Base-by-base conservation (phyloP, 2,888 invertebrate species). In the Terebella lapidaria region DNA sequence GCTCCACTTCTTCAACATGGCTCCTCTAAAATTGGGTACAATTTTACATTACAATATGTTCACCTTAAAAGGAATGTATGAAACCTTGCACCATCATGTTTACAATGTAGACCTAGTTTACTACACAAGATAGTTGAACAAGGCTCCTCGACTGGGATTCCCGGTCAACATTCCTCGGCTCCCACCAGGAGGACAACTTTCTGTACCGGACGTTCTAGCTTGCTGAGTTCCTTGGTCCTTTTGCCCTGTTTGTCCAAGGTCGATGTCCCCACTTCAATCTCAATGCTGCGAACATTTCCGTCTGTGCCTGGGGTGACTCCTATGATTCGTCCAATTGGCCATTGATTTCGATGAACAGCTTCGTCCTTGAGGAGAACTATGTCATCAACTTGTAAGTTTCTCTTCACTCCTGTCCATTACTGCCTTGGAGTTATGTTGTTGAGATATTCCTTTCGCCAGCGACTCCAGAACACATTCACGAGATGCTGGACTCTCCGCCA, bases 391-490 rank as follows among this genome's bases (percentile, higher is more conserved):
- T 35, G 10, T 18, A 35, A 18, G 35, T 35, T 35, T 35, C 35
- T 10, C 10, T 35, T 10, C 10, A 18, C 10, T 10, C 35, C 10
- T 15, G 35, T 35, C 35, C 35, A 35, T 35, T 35, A 15, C 35
- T 35, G 10, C 35, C 35, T 35, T 10, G 35, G 10, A 15, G 10
- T 10, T 15, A 35, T 10, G 10, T 18, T 35, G 10, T 35, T 10
- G 10, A 35, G 35, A 35, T 35, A 35, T 18, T 35, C 35, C 35
- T 35, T 52, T 59, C 57, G 42, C 65, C 65, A 20, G 65, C 62
- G 52, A n/a, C n/a, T n/a, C n/a, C n/a, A n/a, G n/a, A n/a, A n/a
- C n/a, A n/a, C n/a, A n/a, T n/a, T n/a, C n/a, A n/a, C n/a, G n/a
- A n/a, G n/a, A n/a, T n/a, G n/a, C n/a, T n/a, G n/a, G n/a, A n/a